Conservation (phyloP, 2,113 vertebrate species). For the Mesitornis unicolor region DNA sequence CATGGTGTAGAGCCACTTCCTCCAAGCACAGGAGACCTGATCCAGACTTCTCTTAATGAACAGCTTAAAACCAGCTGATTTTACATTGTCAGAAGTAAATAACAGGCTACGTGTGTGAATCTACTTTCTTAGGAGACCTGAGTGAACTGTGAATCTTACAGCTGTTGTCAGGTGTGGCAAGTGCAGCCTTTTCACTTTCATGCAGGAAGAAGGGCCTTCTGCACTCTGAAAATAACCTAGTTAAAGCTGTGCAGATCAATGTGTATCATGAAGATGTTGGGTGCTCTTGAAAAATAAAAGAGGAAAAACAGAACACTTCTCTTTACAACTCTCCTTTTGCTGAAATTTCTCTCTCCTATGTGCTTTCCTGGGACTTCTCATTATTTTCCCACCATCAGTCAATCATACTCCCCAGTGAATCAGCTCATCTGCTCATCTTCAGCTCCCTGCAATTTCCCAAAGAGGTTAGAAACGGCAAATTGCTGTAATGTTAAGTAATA, state of each 20-base stretch:
- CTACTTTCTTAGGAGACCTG: not conserved
- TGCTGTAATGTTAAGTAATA: constrained; percentile 3
- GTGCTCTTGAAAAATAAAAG: not conserved
- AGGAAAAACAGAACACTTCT: not conserved
- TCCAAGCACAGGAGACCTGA: not conserved
- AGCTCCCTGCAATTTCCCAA: not conserved
- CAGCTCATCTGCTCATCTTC: not conserved
- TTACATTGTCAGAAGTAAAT: not conserved
- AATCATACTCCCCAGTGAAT: not conserved
- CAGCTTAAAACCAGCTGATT: not conserved
- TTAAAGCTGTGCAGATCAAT: not conserved
- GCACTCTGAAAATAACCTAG: not conserved
- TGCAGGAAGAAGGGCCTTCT: not conserved
- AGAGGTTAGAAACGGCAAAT: not conserved
- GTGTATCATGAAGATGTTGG: not conserved
- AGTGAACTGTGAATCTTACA: not conserved
- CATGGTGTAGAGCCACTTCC: not conserved
- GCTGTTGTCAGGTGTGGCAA: not conserved
- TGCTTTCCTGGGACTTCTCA: not conserved
- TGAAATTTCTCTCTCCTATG: not conserved
- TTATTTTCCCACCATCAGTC: not conserved
- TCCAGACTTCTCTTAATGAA: not conserved
- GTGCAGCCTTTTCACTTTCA: not conserved
- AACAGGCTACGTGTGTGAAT: not conserved
- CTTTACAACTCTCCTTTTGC: not conserved